Evolutionary conservation across 2,888 invertebrate genomes (phyloP).

Genomic region (Megastigmus dorsalis): DNA sequence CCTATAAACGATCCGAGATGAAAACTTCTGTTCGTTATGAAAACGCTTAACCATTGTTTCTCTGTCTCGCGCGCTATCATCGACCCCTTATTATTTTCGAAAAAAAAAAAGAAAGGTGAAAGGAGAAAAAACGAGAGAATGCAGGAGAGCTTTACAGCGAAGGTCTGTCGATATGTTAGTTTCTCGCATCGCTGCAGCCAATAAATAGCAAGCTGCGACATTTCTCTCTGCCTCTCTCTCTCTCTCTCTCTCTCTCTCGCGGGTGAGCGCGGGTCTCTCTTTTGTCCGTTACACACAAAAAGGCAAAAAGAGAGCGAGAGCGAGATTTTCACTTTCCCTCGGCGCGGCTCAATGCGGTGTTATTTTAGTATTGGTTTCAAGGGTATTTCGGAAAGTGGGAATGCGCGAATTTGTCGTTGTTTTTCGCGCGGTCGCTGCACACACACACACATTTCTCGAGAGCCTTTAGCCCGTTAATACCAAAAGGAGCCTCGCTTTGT

Average conservation of each 20-base stretch:
- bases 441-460: no score
- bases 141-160: no score
- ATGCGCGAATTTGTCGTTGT: neutral
- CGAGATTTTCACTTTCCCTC: conserved; percentile 34
- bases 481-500: neutral
- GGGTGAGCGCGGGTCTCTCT: conserved; percentile 17
- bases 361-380: conserved; percentile 48
- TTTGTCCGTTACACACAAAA: neutral
- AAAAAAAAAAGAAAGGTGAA: neutral
- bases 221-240: no score
- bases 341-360: neutral
- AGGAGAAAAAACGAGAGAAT: neutral
- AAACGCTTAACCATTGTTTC: no score
- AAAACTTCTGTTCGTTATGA: neutral
- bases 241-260: no score
- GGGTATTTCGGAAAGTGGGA: conserved; percentile 22
- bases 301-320: neutral
- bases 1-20: no score
- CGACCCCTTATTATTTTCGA: no score
- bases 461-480: neutral
- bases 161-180: conserved; percentile 18
- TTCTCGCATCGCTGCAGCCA: conserved; percentile 44
- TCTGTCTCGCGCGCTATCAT: no score
- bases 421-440: no score
- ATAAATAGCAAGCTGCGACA: conserved; percentile 33